Evolutionary conservation across 2,113 vertebrate genomes (phyloP), one percentile per base, ranked within the genome.

Genomic region (Drymodes brunneopygia): DNA sequence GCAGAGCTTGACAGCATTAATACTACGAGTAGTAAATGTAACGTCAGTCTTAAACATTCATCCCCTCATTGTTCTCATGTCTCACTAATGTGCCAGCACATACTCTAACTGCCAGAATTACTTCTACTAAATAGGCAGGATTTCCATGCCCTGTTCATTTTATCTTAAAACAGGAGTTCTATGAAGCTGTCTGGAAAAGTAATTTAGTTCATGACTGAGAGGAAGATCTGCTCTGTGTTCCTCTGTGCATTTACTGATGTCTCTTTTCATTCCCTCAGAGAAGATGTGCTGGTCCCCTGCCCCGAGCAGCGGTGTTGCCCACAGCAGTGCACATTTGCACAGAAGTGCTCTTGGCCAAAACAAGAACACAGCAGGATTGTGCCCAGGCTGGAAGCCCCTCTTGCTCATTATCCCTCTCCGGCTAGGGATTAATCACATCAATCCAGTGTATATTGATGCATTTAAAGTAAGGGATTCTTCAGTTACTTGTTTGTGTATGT

Each of bases 361-460:
- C 75, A 97, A 65, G 97, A 94, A 64, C 79, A 3, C 74, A 22
- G 94, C 95, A 60, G 97, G 84, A 64, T 69, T 88, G 53, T 93
- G 92, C 86, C 65, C 88, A 24, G 95, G 89, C 89, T 99, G 98
- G 99, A 98, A 98, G 62, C 98, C 99, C 66, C 98, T 99, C 73
- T 47, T 99, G 95, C 98, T 99, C 66, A 98, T 99, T 16, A 98
- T 99, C 90, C 99, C 99, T 92, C 98, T 99, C 7, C 98, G 98
- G 28, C 96, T 99, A 47, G 98, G 98, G 90, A 98, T 99, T 85
- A 99, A 99, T 97, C 98, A 98, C 97, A 99, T 99, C 86, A 99
- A 99, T 70, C 98, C 98, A 9, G 98, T 99, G 45, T 99, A 99
- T 89, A 98, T 98, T 21, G 98, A 98, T 27, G 98, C 98, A 0